These are phyloP conservation scores for Yponomeuta cagnagella DNA, from an alignment of 2,888 invertebrate genomes.

Conservation along the genomic window DNA sequence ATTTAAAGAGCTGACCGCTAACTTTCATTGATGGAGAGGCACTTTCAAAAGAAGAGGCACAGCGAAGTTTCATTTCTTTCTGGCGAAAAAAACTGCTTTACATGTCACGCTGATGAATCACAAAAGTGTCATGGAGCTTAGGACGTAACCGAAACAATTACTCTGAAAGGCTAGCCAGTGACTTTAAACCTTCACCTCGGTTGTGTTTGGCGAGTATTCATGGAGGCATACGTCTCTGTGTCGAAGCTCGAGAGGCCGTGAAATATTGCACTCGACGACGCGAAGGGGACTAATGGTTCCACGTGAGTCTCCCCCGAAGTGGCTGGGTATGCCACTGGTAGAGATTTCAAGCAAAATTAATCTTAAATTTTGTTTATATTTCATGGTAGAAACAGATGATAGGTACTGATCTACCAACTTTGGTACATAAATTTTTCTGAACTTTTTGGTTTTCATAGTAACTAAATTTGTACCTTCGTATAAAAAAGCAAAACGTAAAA, in stretches of 20 bases:
- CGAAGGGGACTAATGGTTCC: slow-evolving; percentile 50
- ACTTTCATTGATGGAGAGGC: neutral
- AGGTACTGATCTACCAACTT: too few species aligned
- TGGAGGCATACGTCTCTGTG: slow-evolving; percentile 29
- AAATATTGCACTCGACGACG: slow-evolving; percentile 44
- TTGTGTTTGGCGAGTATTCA: slow-evolving; percentile 35
- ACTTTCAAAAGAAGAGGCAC: neutral
- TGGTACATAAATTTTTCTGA: too few species aligned
- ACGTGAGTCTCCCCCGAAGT: slow-evolving; percentile 31
- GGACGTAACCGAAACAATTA: neutral
- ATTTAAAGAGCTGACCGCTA: neutral
- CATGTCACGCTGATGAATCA: too few species aligned
- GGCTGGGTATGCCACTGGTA: neutral
- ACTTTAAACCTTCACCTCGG: slow-evolving; percentile 34
- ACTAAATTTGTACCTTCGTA: too few species aligned
- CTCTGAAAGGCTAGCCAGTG: slow-evolving; percentile 28
- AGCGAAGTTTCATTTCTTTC: neutral
- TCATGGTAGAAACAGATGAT: too few species aligned
- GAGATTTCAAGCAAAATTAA: neutral
- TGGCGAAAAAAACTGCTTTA: neutral
- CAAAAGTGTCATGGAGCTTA: too few species aligned
- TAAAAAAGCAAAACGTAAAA: too few species aligned
- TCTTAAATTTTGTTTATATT: too few species aligned
- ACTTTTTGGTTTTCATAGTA: too few species aligned
- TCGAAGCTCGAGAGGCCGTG: slow-evolving; percentile 36